phyloP scores from a whole-genome alignment of 2,113 vertebrate genomes.

The Clupea harengus region DNA sequence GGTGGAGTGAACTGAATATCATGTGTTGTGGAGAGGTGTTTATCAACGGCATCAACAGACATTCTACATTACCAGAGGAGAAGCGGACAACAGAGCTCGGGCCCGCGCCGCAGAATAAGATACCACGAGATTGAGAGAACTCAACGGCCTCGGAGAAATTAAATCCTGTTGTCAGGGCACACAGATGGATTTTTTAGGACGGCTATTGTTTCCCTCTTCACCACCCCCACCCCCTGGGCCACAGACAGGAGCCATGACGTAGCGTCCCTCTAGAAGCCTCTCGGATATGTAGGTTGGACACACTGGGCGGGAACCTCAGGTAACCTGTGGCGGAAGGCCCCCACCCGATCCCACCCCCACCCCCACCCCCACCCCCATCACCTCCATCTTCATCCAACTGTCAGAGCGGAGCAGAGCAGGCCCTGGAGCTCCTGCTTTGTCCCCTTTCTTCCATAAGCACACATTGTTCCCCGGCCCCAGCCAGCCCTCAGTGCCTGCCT shows the following conservation, averaged over 20 bases:
- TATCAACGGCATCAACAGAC: conserved; percentile 8
- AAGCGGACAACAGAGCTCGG: neutral
- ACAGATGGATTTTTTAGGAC: conserved; percentile 15
- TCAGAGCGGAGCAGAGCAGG: neutral
- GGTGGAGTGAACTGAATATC: conserved; percentile 9
- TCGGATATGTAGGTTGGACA: neutral
- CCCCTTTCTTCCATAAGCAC: conserved; percentile 40
- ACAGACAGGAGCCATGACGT: neutral
- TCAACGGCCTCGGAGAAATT: neutral
- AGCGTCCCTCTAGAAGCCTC: neutral
- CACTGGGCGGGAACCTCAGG: conserved; percentile 7
- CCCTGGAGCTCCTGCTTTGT: conserved; percentile 25
- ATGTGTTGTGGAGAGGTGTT: conserved; percentile 9
- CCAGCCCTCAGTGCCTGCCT: conserved; percentile 43
- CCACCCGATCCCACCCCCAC: conserved; percentile 14
- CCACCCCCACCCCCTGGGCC: neutral
- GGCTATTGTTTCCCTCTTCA: neutral
- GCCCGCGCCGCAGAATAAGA: neutral
- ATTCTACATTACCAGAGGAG: conserved; percentile 9
- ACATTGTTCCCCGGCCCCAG: conserved; percentile 47
- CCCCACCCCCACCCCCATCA: too few species aligned
- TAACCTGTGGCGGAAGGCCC: neutral
- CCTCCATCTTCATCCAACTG: neutral
- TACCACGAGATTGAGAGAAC: neutral
- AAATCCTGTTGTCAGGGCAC: conserved; percentile 1